Evolutionary conservation across 2,888 invertebrate species (phyloP).

Genomic region (Nomada goodeniana): DNA sequence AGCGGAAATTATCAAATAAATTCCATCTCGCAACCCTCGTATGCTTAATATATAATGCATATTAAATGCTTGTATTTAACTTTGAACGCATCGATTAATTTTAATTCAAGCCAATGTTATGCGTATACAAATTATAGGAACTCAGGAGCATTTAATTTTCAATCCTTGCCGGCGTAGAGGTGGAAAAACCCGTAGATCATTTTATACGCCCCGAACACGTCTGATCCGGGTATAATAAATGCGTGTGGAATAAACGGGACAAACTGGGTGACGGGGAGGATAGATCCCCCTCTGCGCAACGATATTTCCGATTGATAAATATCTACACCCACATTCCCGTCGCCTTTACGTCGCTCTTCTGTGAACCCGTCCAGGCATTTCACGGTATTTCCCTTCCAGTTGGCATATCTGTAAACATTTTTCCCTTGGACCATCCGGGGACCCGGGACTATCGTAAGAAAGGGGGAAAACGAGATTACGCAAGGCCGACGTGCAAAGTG

Average conservation of each 20-base stretch:
- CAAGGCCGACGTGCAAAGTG: conserved; percentile 60
- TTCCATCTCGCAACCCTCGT: too few species aligned
- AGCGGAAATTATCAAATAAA: too few species aligned
- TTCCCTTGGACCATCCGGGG: conserved; percentile 23
- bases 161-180: too few species aligned
- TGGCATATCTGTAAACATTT: conserved; percentile 45
- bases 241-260: conserved; percentile 9
- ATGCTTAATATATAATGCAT: too few species aligned
- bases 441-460: conserved; percentile 57
- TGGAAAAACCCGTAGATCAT: too few species aligned
- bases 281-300: conserved; percentile 1
- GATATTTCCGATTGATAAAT: conserved; percentile 42
- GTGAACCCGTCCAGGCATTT: conserved; percentile 17
- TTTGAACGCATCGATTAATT: too few species aligned
- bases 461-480: conserved; percentile 52
- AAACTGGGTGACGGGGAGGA: conserved; percentile 2
- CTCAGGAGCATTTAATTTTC: too few species aligned
- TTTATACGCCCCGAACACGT: background rate
- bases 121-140: too few species aligned
- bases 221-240: background rate
- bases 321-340: background rate
- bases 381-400: conserved; percentile 38
- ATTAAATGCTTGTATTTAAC: too few species aligned
- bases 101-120: too few species aligned
- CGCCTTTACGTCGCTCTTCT: conserved; percentile 10